These are phyloP conservation scores for Leontocebus nigricollis DNA, from an alignment of 2,797 vertebrate species.

Conservation along the genomic window DNA sequence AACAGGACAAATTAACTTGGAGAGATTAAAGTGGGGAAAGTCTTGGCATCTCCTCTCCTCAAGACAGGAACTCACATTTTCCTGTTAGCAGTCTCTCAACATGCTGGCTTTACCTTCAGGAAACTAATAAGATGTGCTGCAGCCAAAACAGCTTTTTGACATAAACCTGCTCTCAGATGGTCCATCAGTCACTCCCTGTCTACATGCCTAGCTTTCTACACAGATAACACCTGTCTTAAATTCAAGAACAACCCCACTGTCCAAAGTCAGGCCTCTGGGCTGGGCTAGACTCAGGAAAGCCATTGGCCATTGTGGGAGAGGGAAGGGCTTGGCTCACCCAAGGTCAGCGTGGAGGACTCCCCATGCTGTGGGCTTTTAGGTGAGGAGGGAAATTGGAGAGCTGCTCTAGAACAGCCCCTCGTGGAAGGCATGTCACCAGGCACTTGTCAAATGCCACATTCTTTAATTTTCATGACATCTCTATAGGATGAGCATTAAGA, in stretches of 20 bases:
- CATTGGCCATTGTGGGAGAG: neutral
- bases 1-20: neutral
- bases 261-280: neutral
- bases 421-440: neutral
- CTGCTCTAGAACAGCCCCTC: neutral
- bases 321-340: neutral
- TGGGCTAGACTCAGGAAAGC: neutral
- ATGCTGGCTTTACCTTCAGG: neutral
- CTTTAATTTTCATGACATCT: neutral
- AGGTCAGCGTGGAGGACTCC: neutral
- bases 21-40: neutral
- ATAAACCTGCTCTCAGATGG: neutral
- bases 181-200: neutral
- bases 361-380: neutral
- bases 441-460: neutral
- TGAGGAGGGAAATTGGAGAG: neutral
- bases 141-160: constrained; percentile 39
- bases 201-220: constrained; percentile 17
- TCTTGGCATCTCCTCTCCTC: neutral
- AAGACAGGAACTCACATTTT: neutral
- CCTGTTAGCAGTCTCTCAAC: neutral
- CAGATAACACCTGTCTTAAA: neutral
- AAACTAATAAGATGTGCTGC: constrained; percentile 38
- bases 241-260: neutral
- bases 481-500: neutral